Conservation (phyloP, 2,888 invertebrate species). For the Calameuta idolon region DNA sequence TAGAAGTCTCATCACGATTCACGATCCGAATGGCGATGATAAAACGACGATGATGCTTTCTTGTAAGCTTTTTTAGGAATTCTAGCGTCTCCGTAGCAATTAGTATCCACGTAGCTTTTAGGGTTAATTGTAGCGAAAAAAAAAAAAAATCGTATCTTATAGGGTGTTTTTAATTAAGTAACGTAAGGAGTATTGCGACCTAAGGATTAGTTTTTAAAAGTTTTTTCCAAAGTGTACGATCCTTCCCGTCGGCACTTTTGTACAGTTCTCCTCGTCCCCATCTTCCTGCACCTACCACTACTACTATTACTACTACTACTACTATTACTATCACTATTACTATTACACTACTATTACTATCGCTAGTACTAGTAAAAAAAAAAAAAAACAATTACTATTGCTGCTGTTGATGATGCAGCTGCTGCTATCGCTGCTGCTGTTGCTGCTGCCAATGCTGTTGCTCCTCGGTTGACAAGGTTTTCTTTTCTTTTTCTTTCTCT, state of each 20-base stretch:
- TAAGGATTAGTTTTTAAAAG: conserved; percentile 32
- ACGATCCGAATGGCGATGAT: not conserved
- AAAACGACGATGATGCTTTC: conserved; percentile 13
- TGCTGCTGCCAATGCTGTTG: not conserved
- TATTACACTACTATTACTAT: not conserved
- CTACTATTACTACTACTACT: not conserved
- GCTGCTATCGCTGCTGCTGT: not conserved
- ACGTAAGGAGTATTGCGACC: conserved; percentile 54
- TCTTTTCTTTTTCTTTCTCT: conserved; percentile 58
- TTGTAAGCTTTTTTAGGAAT: conserved; percentile 11
- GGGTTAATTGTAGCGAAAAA: conserved; percentile 32
- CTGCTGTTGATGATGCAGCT: not conserved
- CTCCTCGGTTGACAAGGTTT: conserved; percentile 56
- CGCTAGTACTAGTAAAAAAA: too few relatives aligned
- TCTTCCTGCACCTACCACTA: not conserved
- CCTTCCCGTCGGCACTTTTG: not conserved
- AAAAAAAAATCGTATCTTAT: conserved; percentile 33
- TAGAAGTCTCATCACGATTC: not conserved
- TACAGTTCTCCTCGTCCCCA: not conserved
- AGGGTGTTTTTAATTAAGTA: conserved; percentile 62
- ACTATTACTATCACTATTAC: not conserved
- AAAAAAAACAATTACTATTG: not conserved
- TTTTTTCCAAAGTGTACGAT: not conserved
- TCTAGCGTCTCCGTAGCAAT: conserved; percentile 12
- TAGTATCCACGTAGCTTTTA: conserved; percentile 14